Percentiles rank a stretch among this genome's conserved stretches.
Conservation (phyloP, 1,140 invertebrate species). For the Acromyrmex echinatior region DNA sequence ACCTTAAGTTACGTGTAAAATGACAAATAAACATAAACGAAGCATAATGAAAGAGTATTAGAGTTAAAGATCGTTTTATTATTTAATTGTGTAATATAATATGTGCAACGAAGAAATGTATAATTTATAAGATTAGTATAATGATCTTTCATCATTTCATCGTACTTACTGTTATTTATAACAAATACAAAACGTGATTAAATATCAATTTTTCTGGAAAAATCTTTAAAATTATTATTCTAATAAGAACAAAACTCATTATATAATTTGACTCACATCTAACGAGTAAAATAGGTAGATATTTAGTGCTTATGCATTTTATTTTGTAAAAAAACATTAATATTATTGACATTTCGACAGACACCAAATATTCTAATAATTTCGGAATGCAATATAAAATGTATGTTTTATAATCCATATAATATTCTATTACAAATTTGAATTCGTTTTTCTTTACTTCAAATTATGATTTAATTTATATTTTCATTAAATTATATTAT, state of each 20-base stretch:
- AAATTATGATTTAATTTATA: background rate
- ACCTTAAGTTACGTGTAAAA: constrained; percentile 4
- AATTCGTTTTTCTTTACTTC: background rate
- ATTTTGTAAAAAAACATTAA: background rate
- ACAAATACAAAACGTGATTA: background rate
- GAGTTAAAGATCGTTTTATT: background rate
- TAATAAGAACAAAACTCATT: constrained; percentile 1
- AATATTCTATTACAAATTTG: background rate
- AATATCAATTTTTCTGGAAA: background rate
- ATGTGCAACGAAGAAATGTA: background rate
- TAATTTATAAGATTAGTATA: constrained; percentile 21
- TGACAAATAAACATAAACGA: constrained; percentile 25
- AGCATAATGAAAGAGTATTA: background rate
- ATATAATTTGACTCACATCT: background rate
- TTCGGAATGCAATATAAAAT: constrained; percentile 6
- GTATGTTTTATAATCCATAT: background rate
- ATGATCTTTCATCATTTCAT: background rate
- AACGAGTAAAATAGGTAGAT: background rate
- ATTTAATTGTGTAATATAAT: constrained; percentile 21
- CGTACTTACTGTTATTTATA: background rate
- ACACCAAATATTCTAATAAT: background rate
- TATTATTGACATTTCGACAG: background rate
- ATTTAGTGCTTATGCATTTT: background rate
- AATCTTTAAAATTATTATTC: constrained; percentile 10
- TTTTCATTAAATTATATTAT: background rate